Percentiles rank a stretch among this genome's conserved stretches.
phyloP scores from a whole-genome alignment of 2,113 vertebrate species.

The Ellobius talpinus region DNA sequence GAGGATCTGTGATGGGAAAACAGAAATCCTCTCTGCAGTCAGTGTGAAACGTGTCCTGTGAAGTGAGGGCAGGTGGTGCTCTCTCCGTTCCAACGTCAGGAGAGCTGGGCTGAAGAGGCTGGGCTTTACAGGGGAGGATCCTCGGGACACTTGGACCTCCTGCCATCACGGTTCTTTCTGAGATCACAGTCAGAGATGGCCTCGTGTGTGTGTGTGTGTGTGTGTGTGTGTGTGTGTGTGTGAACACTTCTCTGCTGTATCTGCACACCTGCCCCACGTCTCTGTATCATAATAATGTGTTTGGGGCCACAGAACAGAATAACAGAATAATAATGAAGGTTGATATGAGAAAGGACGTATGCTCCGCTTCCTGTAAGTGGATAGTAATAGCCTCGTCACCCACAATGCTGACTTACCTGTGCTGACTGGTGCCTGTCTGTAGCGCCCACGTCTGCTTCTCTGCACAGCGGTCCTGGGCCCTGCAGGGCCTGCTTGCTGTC shows the following conservation, averaged over 20 bases:
- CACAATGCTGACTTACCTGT: neutral
- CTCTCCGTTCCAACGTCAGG: neutral
- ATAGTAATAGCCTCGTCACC: neutral
- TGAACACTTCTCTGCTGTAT: too few relatives aligned
- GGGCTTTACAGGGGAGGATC: neutral
- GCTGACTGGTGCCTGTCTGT: neutral
- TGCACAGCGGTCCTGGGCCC: neutral
- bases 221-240: neutral
- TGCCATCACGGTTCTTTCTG: neutral
- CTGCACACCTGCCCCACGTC: too few relatives aligned
- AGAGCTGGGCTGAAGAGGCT: neutral
- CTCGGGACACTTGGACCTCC: neutral
- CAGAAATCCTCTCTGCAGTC: slow-evolving; percentile 60
- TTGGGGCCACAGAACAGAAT: slow-evolving; percentile 54
- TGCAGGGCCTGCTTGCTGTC: neutral
- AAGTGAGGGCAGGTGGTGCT: neutral
- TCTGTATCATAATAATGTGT: neutral
- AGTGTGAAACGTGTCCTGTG: slow-evolving; percentile 62
- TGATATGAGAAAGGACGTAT: neutral
- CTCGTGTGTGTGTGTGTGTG: neutral
- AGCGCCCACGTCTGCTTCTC: neutral
- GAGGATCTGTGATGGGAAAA: slow-evolving; percentile 40
- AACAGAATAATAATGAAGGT: slow-evolving; percentile 44
- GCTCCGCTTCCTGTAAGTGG: neutral
- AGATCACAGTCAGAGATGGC: neutral